phyloP scores from a whole-genome alignment of 2,113 vertebrate genomes.

The Aphyosemion australe region DNA sequence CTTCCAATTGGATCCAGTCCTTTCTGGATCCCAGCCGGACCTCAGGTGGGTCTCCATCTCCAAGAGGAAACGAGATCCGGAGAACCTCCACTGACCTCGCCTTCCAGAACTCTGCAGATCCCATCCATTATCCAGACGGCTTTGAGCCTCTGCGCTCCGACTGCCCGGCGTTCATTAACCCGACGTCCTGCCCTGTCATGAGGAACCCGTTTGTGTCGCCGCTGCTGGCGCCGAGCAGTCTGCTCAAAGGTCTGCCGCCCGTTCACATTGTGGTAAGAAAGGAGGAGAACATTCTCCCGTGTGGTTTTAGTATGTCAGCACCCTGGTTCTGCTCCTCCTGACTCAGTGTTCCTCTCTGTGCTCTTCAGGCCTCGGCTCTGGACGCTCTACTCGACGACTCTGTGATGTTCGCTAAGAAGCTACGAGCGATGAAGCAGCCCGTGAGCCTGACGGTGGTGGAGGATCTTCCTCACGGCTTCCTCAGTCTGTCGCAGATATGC shows the following conservation, averaged over 20 bases:
- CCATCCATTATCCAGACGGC: constrained; percentile 76
- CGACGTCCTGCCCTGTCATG: constrained; percentile 77
- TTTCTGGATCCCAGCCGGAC: constrained; percentile 70
- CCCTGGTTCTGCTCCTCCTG: neutral
- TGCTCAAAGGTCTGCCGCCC: constrained; percentile 76
- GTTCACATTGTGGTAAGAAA: constrained; percentile 80
- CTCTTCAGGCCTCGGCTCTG: constrained; percentile 84
- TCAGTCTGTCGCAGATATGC: constrained; percentile 82
- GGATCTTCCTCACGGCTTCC: constrained; percentile 90
- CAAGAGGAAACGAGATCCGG: neutral
- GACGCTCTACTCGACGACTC: constrained; percentile 92
- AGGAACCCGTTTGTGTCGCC: constrained; percentile 87
- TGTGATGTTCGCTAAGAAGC: constrained; percentile 87
- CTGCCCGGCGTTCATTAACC: constrained; percentile 63
- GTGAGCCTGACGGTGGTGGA: constrained; percentile 85
- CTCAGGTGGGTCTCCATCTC: neutral
- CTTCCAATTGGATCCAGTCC: constrained; percentile 85
- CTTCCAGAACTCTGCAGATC: fast-evolving
- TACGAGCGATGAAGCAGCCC: constrained; percentile 78
- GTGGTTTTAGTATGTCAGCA: too few relatives aligned
- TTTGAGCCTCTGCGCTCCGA: constrained; percentile 83
- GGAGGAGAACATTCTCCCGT: too few relatives aligned
- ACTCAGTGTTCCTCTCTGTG: neutral
- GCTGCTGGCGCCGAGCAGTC: constrained; percentile 73
- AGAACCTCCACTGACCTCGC: neutral